Conservation (phyloP, 2,888 invertebrate species). For the Mechanitis messenoides region DNA sequence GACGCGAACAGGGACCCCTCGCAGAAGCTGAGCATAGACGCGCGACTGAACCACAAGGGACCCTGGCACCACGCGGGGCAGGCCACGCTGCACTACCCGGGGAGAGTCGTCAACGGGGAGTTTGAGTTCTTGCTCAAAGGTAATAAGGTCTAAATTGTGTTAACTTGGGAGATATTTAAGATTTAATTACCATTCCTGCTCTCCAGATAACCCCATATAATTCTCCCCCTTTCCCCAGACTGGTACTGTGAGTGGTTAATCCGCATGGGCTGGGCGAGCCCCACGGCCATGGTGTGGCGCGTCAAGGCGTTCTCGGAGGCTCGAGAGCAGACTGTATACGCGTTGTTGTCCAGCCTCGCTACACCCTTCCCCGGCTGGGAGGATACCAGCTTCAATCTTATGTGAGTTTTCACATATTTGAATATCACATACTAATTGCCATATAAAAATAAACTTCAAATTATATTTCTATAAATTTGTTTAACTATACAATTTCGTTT, state of each 20-base stretch:
- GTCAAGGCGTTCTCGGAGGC: slow-evolving; percentile 78
- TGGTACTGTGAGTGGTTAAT: slow-evolving; percentile 76
- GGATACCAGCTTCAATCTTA: slow-evolving; percentile 73
- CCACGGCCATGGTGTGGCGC: slow-evolving; percentile 77
- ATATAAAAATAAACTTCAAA: no score
- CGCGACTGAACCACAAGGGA: slow-evolving; percentile 78
- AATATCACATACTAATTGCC: background rate
- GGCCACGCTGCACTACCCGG: slow-evolving; percentile 84
- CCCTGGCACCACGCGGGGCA: slow-evolving; percentile 79
- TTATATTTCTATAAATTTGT: background rate
- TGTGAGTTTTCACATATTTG: slow-evolving; percentile 47
- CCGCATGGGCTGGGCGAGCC: slow-evolving; percentile 82
- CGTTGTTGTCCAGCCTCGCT: slow-evolving; percentile 65
- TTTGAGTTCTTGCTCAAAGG: slow-evolving; percentile 78
- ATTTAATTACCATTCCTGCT: background rate
- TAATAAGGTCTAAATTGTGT: slow-evolving; percentile 30
- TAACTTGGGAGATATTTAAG: no score
- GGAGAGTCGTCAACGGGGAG: slow-evolving; percentile 81
- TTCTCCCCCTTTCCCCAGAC: slow-evolving; percentile 39
- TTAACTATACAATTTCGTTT: background rate
- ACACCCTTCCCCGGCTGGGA: slow-evolving; percentile 78
- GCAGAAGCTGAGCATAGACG: slow-evolving; percentile 79
- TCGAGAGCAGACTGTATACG: slow-evolving; percentile 68
- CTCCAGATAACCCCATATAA: background rate
- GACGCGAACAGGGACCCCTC: slow-evolving; percentile 90